Evolutionary conservation across 2,113 vertebrate genomes (phyloP), one percentile per base, ranked within the genome.

Genomic region (Gymnarchus niloticus): DNA sequence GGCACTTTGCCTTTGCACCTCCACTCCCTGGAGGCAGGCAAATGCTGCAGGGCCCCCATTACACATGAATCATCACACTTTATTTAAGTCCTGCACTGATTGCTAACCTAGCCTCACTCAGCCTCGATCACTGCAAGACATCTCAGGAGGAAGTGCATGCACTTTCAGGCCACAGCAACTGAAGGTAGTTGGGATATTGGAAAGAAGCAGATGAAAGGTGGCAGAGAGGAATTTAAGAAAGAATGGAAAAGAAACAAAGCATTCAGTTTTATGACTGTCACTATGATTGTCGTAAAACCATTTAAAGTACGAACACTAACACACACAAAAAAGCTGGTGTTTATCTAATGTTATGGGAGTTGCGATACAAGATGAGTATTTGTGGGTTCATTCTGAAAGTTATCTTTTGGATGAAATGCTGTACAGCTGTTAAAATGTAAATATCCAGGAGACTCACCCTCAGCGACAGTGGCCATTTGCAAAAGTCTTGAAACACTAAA

Each of bases 51-150:
- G n/a, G 14, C 61, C 28, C 14, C 61, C 14, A 3, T 5, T 37
- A 69, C 61, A 37, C 61, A 84, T 1, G 51, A 77, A 77, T 48
- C 19, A 0, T 44, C 49, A 48, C 46, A 83, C 76, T 86, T 48
- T 37, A 69, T 14, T 2, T 3, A 65, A 28, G 25, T 28, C 65
- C 83, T 52, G 57, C 73, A 86, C 76, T 49, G 86, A 78, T 78
- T 81, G 56, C 85, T 61, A 37, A 69, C 17, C 41, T 33, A 85
- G 77, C 73, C 56, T 52, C 21, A 61, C 17, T 81, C 54, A 25
- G 48, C 41, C 52, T 28, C 21, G 33, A 81, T 23, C 44, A 49
- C 52, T 10, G 3, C 25, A 59, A 59, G 33, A 44, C 7, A 4
- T 41, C 65, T 52, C 28, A 46, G 56, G 21, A 77, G 69, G 52